These are phyloP conservation scores for Symphodus melops DNA, from an alignment of 2,113 vertebrate species.

Conservation along the genomic window DNA sequence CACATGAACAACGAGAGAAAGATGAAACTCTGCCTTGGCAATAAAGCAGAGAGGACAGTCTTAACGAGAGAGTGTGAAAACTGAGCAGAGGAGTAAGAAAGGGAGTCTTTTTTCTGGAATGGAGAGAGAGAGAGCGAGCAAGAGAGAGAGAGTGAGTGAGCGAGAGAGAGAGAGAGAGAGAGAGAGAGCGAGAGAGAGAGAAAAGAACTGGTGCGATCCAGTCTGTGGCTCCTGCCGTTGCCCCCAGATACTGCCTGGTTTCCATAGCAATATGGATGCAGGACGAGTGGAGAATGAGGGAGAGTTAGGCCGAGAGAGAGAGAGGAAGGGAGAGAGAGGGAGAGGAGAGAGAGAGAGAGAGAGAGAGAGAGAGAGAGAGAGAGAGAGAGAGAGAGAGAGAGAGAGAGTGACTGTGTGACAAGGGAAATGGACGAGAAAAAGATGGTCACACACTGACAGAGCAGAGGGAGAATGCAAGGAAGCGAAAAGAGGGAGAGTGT, in stretches of 20 bases:
- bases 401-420: constrained; percentile 40
- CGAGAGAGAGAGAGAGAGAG: constrained; percentile 31
- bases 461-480: constrained; percentile 16
- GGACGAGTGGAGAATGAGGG: constrained; percentile 63
- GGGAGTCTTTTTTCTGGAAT: constrained; percentile 35
- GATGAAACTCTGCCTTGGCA: constrained; percentile 46
- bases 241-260: constrained; percentile 83
- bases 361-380: too few relatives aligned
- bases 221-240: constrained; percentile 81
- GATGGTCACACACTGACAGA: constrained; percentile 19
- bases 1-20: constrained; percentile 11
- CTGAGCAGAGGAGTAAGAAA: constrained; percentile 38
- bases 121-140: constrained; percentile 27
- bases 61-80: constrained; percentile 53
- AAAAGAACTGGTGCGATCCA: constrained; percentile 81
- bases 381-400: constrained; percentile 48
- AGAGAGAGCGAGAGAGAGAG: constrained; percentile 33
- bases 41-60: constrained; percentile 48
- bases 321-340: constrained; percentile 57
- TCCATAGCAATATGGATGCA: constrained; percentile 85
- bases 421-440: constrained; percentile 34
- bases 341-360: constrained; percentile 51
- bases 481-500: not conserved
- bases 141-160: constrained; percentile 23
- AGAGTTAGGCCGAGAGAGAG: constrained; percentile 41